phyloP scores from a whole-genome alignment of 2,797 vertebrate species.

The Pangasius djambal region DNA sequence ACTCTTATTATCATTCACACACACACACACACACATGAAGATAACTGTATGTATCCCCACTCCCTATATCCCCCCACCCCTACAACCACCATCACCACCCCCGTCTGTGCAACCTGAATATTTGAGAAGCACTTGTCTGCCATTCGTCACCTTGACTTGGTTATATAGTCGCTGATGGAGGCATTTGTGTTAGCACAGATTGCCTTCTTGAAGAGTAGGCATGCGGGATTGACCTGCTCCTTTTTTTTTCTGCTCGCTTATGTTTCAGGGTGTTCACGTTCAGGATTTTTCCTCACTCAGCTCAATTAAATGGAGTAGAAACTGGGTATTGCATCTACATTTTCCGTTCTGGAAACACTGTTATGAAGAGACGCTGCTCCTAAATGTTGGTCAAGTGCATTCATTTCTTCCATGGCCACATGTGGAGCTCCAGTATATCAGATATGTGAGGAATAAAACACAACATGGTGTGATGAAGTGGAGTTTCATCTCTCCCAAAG shows the following conservation, averaged over 20 bases:
- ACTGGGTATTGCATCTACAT: conserved; percentile 17
- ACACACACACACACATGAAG: conserved; percentile 13
- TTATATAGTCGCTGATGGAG: conserved; percentile 75
- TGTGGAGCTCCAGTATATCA: background rate
- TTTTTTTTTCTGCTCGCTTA: conserved; percentile 29
- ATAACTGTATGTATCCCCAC: conserved; percentile 40
- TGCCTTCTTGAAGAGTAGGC: conserved; percentile 62
- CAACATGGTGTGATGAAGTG: background rate
- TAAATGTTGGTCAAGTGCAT: background rate
- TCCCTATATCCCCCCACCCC: background rate
- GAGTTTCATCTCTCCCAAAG: background rate
- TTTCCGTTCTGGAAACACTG: background rate
- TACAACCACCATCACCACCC: background rate
- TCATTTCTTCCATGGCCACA: background rate
- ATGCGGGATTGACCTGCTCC: conserved; percentile 65
- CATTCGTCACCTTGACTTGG: conserved; percentile 76
- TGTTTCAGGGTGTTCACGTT: conserved; percentile 50
- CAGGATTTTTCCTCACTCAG: conserved; percentile 43
- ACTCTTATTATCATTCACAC: conserved; percentile 51
- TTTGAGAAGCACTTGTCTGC: conserved; percentile 73
- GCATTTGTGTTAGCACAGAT: conserved; percentile 71
- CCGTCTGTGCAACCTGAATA: conserved; percentile 60
- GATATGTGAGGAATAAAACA: too few species aligned
- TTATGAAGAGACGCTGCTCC: background rate
- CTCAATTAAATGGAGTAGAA: conserved; percentile 40